These are phyloP conservation scores for Protobothrops flavoviridis DNA, from an alignment of 2,113 vertebrate species.

Conservation along the genomic window DNA sequence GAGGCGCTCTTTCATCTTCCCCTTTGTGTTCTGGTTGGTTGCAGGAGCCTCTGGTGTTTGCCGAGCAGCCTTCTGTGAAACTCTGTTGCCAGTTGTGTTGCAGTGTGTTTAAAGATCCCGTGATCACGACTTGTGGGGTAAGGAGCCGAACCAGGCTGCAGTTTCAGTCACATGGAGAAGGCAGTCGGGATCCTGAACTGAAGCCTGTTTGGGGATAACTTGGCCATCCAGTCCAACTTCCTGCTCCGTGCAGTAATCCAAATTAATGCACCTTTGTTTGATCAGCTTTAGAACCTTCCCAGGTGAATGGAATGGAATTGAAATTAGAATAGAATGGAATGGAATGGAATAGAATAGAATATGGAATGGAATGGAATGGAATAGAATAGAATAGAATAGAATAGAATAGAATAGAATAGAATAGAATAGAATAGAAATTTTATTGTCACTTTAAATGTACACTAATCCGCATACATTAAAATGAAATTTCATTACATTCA, in stretches of 20 bases:
- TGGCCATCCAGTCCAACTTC: not conserved
- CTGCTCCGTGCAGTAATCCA: not conserved
- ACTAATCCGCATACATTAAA: too few relatives aligned
- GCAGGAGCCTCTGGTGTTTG: constrained; percentile 95
- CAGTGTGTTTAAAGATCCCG: constrained; percentile 93
- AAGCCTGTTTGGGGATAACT: not conserved
- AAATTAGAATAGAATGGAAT: too few relatives aligned
- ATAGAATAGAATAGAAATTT: too few relatives aligned
- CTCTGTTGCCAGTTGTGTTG: constrained; percentile 97
- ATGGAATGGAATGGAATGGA: too few relatives aligned
- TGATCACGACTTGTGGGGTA: constrained; percentile 98
- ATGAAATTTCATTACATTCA: too few relatives aligned
- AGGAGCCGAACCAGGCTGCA: constrained; percentile 47
- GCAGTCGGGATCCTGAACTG: fast-evolving
- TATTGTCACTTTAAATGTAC: too few relatives aligned
- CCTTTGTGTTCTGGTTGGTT: not conserved
- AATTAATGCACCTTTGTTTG: not conserved
- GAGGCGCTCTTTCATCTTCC: not conserved
- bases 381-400: too few relatives aligned
- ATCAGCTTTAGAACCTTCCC: not conserved
- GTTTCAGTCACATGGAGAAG: not conserved
- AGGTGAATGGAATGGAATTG: not conserved
- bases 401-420: too few relatives aligned
- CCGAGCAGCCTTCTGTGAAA: constrained; percentile 94
- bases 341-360: too few relatives aligned